These are phyloP conservation scores for Andricus curvator DNA, from an alignment of 2,888 invertebrate genomes.

Conservation along the genomic window DNA sequence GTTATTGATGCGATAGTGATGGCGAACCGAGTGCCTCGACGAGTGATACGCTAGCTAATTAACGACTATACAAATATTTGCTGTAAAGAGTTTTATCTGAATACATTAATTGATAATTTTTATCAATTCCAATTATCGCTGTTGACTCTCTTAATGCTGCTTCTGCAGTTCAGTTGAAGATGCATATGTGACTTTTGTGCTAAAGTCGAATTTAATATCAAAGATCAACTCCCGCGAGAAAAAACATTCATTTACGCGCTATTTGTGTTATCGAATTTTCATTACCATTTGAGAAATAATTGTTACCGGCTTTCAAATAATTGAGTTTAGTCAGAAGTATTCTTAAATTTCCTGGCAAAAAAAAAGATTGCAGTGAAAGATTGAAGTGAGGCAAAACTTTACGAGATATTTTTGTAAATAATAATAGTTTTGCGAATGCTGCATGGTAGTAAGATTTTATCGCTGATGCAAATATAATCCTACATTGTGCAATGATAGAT, in stretches of 20 bases:
- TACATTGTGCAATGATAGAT: conserved; percentile 16
- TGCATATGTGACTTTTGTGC: neutral
- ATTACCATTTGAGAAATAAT: neutral
- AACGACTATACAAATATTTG: conserved; percentile 67
- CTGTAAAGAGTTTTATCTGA: conserved; percentile 68
- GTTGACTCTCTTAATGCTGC: conserved; percentile 58
- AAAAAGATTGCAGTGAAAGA: neutral
- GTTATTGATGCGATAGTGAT: conserved; percentile 42
- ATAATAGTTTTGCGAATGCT: conserved; percentile 5
- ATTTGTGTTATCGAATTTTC: neutral
- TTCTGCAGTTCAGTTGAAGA: conserved; percentile 48
- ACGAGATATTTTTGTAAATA: conserved; percentile 21
- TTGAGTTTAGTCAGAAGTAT: neutral
- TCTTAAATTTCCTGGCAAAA: neutral
- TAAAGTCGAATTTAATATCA: conserved; percentile 34
- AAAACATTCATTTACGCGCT: neutral
- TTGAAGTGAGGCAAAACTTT: neutral
- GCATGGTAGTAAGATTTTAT: neutral
- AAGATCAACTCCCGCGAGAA: neutral
- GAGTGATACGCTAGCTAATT: conserved; percentile 66
- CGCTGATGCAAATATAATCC: neutral
- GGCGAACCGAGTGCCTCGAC: conserved; percentile 69
- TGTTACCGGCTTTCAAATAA: neutral
- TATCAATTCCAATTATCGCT: conserved; percentile 64
- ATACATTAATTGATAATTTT: conserved; percentile 68